Conservation (phyloP, 2,888 invertebrate genomes). For the Boloria selene region DNA sequence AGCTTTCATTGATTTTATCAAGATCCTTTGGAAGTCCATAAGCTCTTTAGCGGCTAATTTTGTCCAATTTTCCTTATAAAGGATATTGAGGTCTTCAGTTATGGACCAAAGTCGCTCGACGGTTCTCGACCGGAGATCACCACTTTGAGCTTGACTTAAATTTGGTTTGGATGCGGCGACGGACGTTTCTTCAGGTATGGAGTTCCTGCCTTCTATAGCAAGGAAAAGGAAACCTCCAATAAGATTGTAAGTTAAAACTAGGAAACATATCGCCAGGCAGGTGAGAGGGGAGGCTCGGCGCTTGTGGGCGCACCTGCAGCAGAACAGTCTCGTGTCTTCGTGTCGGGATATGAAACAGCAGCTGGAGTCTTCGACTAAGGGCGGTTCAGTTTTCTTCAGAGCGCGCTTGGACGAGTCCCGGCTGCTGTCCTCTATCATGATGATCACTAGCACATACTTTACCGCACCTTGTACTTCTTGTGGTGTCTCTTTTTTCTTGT, state of each 20-base stretch:
- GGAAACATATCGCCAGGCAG: conserved; percentile 90
- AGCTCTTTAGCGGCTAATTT: conserved; percentile 93
- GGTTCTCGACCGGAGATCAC: conserved; percentile 85
- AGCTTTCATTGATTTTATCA: conserved; percentile 74
- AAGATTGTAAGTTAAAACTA: conserved; percentile 95
- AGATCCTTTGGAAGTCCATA: conserved; percentile 89
- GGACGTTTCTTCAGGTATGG: conserved; percentile 79
- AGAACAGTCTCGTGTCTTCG: conserved; percentile 50
- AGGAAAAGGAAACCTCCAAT: conserved; percentile 96
- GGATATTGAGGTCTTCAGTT: conserved; percentile 92
- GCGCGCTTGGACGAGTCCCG: conserved; percentile 47
- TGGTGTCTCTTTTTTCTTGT: conserved; percentile 55
- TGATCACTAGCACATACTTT: conserved; percentile 47
- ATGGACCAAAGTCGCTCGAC: conserved; percentile 93
- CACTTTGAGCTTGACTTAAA: conserved; percentile 78
- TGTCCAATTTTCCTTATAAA: conserved; percentile 96
- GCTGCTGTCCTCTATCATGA: conserved; percentile 54
- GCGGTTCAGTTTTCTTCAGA: conserved; percentile 33
- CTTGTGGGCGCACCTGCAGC: conserved; percentile 77
- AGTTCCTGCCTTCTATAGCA: conserved; percentile 87
- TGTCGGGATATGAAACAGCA: conserved; percentile 50
- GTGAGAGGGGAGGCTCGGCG: conserved; percentile 85
- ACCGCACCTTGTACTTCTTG: conserved; percentile 65
- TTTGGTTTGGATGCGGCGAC: conserved; percentile 85
- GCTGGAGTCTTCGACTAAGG: conserved; percentile 46